Conservation (phyloP, 1,140 invertebrate genomes). For the Charaxes varanes region DNA sequence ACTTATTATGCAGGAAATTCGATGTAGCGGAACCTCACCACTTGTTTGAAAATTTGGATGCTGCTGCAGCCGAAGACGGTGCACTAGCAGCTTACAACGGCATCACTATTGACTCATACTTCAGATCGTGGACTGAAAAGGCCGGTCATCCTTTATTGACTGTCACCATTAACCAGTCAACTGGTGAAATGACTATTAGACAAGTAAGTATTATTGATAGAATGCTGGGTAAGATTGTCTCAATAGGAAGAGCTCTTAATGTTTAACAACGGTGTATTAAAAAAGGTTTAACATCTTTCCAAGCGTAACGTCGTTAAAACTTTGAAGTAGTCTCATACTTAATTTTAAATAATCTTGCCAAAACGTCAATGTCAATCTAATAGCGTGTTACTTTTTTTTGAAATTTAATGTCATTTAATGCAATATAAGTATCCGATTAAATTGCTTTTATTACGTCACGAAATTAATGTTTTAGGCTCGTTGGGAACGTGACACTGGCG, state of each 20-base stretch:
- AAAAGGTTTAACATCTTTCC: too few species aligned
- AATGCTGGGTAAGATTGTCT: too few species aligned
- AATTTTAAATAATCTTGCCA: too few species aligned
- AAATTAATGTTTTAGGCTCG: conserved; percentile 32
- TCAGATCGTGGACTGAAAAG: conserved; percentile 82
- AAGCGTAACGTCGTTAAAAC: too few species aligned
- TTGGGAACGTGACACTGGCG: conserved; percentile 47
- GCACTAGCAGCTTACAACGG: conserved; percentile 34
- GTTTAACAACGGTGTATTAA: too few species aligned
- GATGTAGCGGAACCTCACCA: conserved; percentile 79
- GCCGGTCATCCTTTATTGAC: conserved; percentile 81
- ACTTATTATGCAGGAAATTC: conserved; percentile 44
- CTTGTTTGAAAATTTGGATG: conserved; percentile 79
- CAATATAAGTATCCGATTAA: too few species aligned
- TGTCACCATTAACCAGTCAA: conserved; percentile 66
- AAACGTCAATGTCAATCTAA: too few species aligned
- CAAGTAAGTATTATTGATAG: too few species aligned
- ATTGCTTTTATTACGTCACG: conserved; percentile 6
- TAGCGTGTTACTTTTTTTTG: too few species aligned
- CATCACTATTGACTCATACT: conserved; percentile 68
- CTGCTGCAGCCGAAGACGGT: conserved; percentile 61
- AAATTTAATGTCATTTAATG: too few species aligned
- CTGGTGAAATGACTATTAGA: conserved; percentile 54
- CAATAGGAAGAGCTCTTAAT: too few species aligned
- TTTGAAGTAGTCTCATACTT: too few species aligned